Base-by-base conservation (phyloP, 2,113 vertebrate species). In the Morphnarchus princeps region DNA sequence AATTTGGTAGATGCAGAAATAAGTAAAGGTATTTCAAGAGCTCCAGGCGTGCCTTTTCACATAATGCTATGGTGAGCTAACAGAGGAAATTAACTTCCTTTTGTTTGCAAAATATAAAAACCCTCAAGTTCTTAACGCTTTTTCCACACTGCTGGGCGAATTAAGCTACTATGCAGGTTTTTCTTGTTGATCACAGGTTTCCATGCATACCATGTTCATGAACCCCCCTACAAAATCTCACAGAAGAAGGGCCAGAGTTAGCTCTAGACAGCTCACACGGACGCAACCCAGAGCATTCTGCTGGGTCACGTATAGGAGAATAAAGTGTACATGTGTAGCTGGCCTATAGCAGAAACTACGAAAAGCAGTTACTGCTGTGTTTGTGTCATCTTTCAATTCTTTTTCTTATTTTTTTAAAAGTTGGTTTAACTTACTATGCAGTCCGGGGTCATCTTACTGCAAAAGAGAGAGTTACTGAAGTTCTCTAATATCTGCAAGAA, bases 21-120 rank as follows among this genome's bases (percentile, higher is more conserved):
- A 92, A 93, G 61, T 47, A 16, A 85, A 90, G 81, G 86, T 97
- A 82, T 94, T 95, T 94, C 18, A 14, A 62, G 94, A 90, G 93
- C 89, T 94, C 78, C 70, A 26, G 87, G 91, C 24, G 1, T 89
- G 89, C 52, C 94, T 93, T 95, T 85, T 87, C 93, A 80, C 73
- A 76, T 45, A 76, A 76, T 42, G 61, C 83, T n/a, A 31, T 17
- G 47, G 81, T 55, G 94, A 96, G 81, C 81, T 82, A 87, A 77
- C 69, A 91, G 71, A 94, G 84, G 93, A 94, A 96, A 94, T 82
- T 71, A 88, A 47, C 94, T 96, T 95, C 93, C 91, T 89, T 94
- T 91, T 94, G 89, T 85, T 93, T 95, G 78, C 78, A 87, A 70
- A 88, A 62, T 34, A 85, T 24, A 80, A 91, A 89, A 15, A 3